phyloP scores from a whole-genome alignment of 2,888 invertebrate genomes.

The Mythimna pallens region DNA sequence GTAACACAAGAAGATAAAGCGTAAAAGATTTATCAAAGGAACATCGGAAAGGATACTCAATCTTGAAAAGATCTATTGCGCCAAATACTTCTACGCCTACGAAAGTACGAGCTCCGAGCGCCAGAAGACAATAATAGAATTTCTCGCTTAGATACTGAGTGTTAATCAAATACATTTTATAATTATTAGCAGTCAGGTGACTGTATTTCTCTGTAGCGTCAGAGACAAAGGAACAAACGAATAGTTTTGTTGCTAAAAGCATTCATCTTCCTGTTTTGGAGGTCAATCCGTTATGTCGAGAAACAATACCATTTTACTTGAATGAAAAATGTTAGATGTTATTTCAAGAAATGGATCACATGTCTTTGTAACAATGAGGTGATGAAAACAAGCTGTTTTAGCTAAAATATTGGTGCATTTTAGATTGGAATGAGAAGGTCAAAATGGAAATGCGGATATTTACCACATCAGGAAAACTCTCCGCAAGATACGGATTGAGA shows the following conservation, averaged over 20 bases:
- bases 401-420: conserved; percentile 6
- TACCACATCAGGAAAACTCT: background rate
- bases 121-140: conserved; percentile 17
- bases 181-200: conserved; percentile 39
- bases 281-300: conserved; percentile 29
- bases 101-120: conserved; percentile 1
- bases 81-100: conserved; percentile 29
- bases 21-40: conserved; percentile 15
- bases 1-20: conserved; percentile 5
- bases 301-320: conserved; percentile 42
- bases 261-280: conserved; percentile 42
- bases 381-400: conserved; percentile 4
- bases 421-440: background rate
- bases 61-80: conserved; percentile 20
- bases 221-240: conserved; percentile 30
- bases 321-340: conserved; percentile 36
- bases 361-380: conserved; percentile 18
- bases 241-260: conserved; percentile 24
- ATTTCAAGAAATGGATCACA: conserved; percentile 23
- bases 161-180: conserved; percentile 19
- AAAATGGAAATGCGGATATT: conserved; percentile 6
- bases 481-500: background rate
- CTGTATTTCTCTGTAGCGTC: conserved; percentile 32
- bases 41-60: conserved; percentile 3
- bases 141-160: conserved; percentile 11